These are phyloP conservation scores for Scolopax mira DNA, from an alignment of 2,113 vertebrate genomes.

Conservation along the genomic window DNA sequence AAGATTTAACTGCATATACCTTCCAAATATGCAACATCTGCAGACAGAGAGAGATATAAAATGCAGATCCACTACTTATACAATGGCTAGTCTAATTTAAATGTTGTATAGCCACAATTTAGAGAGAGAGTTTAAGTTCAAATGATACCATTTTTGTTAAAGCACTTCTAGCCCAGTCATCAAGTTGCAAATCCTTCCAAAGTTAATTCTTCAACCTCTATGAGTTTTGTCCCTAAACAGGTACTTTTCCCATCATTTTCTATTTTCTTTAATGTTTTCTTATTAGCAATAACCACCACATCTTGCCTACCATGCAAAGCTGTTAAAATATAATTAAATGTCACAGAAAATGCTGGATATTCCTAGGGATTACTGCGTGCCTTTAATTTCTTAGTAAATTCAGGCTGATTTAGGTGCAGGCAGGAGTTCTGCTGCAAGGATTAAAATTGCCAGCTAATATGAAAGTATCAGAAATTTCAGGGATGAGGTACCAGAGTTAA, in stretches of 20 bases:
- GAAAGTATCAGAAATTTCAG: background rate
- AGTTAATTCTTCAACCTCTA: background rate
- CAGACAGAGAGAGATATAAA: background rate
- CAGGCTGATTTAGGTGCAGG: background rate
- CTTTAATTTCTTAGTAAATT: background rate
- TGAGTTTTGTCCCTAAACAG: background rate
- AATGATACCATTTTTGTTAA: background rate
- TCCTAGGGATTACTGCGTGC: background rate
- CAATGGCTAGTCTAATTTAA: background rate
- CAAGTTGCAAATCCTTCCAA: background rate
- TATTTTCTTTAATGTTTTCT: background rate
- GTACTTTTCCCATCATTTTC: background rate
- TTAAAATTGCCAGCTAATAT: background rate
- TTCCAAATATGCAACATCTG: background rate
- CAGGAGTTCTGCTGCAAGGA: background rate
- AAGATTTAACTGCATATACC: background rate
- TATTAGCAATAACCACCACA: background rate
- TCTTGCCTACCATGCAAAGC: background rate
- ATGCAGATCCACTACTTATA: background rate
- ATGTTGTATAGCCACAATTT: background rate
- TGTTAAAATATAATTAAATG: background rate
- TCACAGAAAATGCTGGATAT: background rate
- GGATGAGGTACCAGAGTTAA: background rate
- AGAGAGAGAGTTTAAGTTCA: background rate
- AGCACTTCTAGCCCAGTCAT: background rate